These are phyloP conservation scores for Holotrichia oblita DNA, from an alignment of 1,140 invertebrate genomes.

Conservation along the genomic window DNA sequence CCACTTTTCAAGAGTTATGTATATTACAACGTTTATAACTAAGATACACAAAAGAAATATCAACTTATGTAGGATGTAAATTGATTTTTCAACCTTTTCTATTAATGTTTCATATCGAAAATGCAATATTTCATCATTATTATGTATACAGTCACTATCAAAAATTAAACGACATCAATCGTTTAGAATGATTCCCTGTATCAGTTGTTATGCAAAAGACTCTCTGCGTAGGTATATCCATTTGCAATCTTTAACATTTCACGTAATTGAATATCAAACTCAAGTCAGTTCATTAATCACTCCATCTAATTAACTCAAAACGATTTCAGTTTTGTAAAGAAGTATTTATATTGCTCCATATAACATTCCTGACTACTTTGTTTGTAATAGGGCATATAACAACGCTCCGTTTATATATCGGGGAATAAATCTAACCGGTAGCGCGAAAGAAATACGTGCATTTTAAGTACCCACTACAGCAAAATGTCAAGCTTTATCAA, in stretches of 20 bases:
- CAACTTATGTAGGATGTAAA: too few species aligned
- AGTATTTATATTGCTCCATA: background rate
- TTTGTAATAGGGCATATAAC: background rate
- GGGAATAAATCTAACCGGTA: background rate
- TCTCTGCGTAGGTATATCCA: too few species aligned
- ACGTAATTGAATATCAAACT: background rate
- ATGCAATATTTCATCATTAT: too few species aligned
- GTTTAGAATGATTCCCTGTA: too few species aligned
- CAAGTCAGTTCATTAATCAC: background rate
- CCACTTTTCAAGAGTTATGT: background rate
- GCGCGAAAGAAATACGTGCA: constrained; percentile 15
- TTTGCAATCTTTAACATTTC: too few species aligned
- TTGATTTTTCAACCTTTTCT: too few species aligned
- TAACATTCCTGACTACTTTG: background rate
- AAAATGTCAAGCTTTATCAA: constrained; percentile 34
- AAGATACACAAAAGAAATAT: background rate
- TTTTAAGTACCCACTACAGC: constrained; percentile 13
- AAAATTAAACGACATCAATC: too few species aligned
- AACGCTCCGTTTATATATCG: background rate
- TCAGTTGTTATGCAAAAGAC: too few species aligned
- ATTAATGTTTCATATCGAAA: too few species aligned
- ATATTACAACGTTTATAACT: background rate
- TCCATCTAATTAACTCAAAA: background rate
- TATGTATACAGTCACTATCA: too few species aligned
- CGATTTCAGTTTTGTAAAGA: background rate